Evolutionary conservation across 2,113 vertebrate genomes (phyloP), one percentile per base, ranked within the genome.

Genomic region (Balaeniceps rex): DNA sequence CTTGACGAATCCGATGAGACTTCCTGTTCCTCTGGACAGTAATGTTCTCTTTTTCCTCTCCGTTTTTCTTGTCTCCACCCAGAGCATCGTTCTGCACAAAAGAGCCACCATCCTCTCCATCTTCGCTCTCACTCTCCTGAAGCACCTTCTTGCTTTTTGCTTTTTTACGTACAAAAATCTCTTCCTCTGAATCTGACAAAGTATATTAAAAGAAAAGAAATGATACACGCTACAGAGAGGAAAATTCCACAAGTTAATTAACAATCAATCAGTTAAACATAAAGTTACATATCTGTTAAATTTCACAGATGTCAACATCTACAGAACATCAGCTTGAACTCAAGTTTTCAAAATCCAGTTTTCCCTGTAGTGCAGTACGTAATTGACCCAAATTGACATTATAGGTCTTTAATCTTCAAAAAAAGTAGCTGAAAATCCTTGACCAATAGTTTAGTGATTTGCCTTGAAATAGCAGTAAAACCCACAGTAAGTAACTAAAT

Each of bases 121-220:
- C 97, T 83, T 99, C 99, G 6, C 98, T 98, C 64, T 99, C 98
- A 38, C 99, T 99, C 95, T 99, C 99, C 84, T 97, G 96, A 40
- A 99, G 97, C 38, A 98, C 97, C 49, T 98, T 99, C 78, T 97
- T 98, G 70, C 75, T 93, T 55, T 98, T 99, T 22, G 97, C 52
- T 92, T 99, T 99, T 71, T 98, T 99, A 93, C 91, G 95, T 23
- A 98, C 95, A 40, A 97, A 98, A 96, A 97, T 98, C 97, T 99
- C 99, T 33, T 99, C 99, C 55, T 99, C 99, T 26, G 99, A 99
- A 96, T 99, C 99, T 98, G 81, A 29, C n/a, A 70, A 93, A 96
- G 94, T 1, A 83, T 0, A 26, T 28, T 58, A 58, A 19, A 86
- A 31, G 9, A 29, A 40, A 63, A 64, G 3, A 34, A 69, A 47